These are phyloP conservation scores for Pristionchus maxplancki DNA, from an alignment of 2,888 invertebrate species.

Conservation along the genomic window DNA sequence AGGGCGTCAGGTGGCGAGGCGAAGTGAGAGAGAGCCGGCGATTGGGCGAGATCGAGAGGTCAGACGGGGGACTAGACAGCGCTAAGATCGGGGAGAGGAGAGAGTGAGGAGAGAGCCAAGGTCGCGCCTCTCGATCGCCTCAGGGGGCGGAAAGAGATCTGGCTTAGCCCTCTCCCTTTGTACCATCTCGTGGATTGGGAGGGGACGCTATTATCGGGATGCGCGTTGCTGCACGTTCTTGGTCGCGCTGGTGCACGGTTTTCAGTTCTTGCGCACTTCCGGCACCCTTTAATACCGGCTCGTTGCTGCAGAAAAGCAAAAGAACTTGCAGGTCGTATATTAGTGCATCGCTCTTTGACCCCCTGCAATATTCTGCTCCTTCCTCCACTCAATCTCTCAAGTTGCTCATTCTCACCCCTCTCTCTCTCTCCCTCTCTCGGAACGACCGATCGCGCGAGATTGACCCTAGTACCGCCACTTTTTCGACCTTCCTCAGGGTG, in stretches of 20 bases:
- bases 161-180: constrained; percentile 10
- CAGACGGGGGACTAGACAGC: neutral
- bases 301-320: too few relatives aligned
- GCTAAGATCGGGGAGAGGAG: neutral
- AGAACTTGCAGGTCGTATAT: too few relatives aligned
- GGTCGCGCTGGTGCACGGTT: too few relatives aligned
- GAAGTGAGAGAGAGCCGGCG: neutral
- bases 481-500: constrained; percentile 3
- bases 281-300: too few relatives aligned
- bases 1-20: neutral
- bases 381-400: neutral
- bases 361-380: neutral
- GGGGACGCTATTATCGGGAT: neutral
- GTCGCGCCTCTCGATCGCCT: constrained; percentile 1
- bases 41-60: neutral
- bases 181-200: constrained; percentile 15
- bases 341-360: neutral
- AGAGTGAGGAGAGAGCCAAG: constrained; percentile 18
- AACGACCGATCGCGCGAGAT: neutral
- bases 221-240: too few relatives aligned
- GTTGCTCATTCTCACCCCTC: neutral
- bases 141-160: constrained; percentile 32
- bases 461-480: neutral
- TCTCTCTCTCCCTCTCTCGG: neutral
- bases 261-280: too few relatives aligned